A percentile compares a stretch with the other conserved stretches of the same genome.
Conservation (phyloP, 2,888 invertebrate species). For the Drosophila conformis region DNA sequence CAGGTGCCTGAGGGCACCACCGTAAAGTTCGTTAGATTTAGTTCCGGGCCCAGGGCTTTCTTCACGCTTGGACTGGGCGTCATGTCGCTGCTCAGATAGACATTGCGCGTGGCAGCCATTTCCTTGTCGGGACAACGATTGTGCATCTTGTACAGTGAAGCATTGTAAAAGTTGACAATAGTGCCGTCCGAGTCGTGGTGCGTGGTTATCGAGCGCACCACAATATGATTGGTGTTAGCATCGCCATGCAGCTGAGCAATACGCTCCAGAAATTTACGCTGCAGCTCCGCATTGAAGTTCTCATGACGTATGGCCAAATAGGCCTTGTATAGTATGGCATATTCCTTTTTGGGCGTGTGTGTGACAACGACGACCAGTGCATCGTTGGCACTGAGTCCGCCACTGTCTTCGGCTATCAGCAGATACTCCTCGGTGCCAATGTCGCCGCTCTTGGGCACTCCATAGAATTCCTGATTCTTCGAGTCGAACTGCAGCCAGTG, state of each 20-base stretch:
- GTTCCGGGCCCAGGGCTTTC: constrained; percentile 88
- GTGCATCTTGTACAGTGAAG: constrained; percentile 86
- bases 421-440: constrained; percentile 92
- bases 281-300: constrained; percentile 90
- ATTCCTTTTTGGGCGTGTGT: constrained; percentile 87
- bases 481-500: constrained; percentile 96
- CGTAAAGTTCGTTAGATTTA: constrained; percentile 87
- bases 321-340: constrained; percentile 93
- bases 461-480: constrained; percentile 95
- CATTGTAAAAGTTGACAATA: constrained; percentile 92
- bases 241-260: constrained; percentile 92
- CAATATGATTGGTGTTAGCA: constrained; percentile 89
- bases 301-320: constrained; percentile 90
- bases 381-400: constrained; percentile 91
- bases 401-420: constrained; percentile 91
- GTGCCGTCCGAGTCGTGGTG: constrained; percentile 87
- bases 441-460: constrained; percentile 91
- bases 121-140: constrained; percentile 91
- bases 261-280: constrained; percentile 93
- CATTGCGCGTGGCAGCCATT: constrained; percentile 89
- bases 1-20: constrained; percentile 86
- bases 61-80: constrained; percentile 86
- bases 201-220: constrained; percentile 88
- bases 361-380: constrained; percentile 91
- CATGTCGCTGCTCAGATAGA: constrained; percentile 89